Conservation (phyloP, 2,797 vertebrate genomes). For the Somateria mollissima region DNA sequence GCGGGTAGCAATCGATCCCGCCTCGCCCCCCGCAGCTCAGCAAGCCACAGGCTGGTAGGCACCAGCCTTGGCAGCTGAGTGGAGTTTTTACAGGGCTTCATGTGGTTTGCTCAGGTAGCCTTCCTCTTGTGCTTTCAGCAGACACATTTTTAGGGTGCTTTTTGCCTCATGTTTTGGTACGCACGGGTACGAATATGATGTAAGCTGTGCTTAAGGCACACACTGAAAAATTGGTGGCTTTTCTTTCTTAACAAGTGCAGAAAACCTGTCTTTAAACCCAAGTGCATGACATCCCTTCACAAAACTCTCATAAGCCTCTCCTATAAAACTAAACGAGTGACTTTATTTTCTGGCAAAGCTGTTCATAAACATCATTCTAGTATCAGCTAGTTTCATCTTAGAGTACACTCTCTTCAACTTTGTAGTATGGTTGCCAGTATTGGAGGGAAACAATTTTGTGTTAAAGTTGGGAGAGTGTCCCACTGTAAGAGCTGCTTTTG, state of each 20-base stretch:
- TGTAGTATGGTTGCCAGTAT: background rate
- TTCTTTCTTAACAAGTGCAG: background rate
- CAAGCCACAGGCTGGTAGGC: background rate
- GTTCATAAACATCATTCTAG: background rate
- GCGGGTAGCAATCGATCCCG: background rate
- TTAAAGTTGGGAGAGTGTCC: slow-evolving; percentile 1
- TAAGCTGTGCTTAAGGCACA: background rate
- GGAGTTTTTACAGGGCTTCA: background rate
- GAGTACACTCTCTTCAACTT: background rate
- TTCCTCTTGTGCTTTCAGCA: background rate
- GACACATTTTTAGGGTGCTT: background rate
- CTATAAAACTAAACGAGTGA: background rate
- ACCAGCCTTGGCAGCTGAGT: background rate
- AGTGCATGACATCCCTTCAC: background rate
- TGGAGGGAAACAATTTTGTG: slow-evolving; percentile 4
- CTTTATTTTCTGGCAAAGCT: background rate
- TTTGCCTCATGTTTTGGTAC: background rate
- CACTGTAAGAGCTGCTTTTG: background rate
- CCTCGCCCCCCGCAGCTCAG: background rate
- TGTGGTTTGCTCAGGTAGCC: background rate
- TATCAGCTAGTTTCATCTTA: background rate
- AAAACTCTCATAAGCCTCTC: background rate
- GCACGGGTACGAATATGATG: accelerated
- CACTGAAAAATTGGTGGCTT: background rate
- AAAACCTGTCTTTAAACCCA: background rate